Evolutionary conservation across 1,140 invertebrate species (phyloP).

Genomic region (Hypsibius dujardini): DNA sequence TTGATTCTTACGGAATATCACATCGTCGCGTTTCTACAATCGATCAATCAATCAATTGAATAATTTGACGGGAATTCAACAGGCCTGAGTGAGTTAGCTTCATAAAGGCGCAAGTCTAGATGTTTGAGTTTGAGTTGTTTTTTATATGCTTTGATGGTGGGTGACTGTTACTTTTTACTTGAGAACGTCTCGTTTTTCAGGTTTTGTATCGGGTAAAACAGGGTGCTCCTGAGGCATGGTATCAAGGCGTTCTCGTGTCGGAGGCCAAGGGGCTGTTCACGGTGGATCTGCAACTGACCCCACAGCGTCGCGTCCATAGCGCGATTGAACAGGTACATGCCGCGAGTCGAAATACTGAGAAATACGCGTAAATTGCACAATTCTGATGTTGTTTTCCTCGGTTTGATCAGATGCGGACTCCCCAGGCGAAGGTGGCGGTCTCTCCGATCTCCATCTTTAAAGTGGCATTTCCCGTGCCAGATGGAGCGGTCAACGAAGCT

Average conservation of each 20-base stretch:
- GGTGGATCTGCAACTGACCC: not conserved
- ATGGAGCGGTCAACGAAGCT: not conserved
- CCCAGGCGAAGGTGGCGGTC: no score
- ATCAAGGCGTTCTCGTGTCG: not conserved
- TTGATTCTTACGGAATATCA: not conserved
- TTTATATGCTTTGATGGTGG: not conserved
- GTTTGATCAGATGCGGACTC: not conserved
- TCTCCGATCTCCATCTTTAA: no score
- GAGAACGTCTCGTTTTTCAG: not conserved
- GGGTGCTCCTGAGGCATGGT: not conserved
- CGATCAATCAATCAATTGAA: not conserved
- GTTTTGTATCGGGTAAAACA: not conserved
- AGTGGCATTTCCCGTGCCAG: not conserved
- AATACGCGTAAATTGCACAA: not conserved
- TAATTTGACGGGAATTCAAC: not conserved
- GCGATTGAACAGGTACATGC: not conserved
- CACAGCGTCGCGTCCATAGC: not conserved
- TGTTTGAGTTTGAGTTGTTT: not conserved
- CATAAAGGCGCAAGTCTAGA: not conserved
- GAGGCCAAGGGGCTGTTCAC: not conserved
- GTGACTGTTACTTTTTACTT: not conserved
- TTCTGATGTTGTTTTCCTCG: not conserved
- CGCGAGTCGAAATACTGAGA: no score
- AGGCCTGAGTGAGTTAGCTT: not conserved
- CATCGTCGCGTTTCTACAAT: not conserved